Conservation (phyloP, 2,888 invertebrate species). For the Candidula unifasciata region DNA sequence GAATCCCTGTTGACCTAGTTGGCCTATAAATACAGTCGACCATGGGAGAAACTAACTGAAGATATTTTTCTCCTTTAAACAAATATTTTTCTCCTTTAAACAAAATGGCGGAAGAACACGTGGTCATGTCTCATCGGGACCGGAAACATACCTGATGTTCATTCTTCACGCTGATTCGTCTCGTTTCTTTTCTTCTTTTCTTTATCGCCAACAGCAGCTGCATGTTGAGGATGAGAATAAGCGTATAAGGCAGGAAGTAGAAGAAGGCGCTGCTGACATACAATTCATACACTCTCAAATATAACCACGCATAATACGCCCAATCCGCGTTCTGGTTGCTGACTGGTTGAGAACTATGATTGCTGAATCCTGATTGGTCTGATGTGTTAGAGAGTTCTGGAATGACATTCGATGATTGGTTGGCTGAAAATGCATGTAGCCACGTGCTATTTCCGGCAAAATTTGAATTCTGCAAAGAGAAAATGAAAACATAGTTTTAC, state of each 20-base stretch:
- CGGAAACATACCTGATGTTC: slow-evolving; percentile 46
- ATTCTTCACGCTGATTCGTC: slow-evolving; percentile 48
- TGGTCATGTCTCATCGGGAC: too few relatives aligned
- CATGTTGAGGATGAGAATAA: slow-evolving; percentile 56
- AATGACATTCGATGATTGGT: background rate
- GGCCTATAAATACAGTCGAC: too few relatives aligned
- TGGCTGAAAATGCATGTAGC: background rate
- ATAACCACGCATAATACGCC: slow-evolving; percentile 43
- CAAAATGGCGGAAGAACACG: too few relatives aligned
- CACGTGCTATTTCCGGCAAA: background rate
- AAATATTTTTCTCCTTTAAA: too few relatives aligned
- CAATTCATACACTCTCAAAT: slow-evolving; percentile 52
- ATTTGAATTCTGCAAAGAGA: slow-evolving; percentile 6
- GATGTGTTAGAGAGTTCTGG: background rate
- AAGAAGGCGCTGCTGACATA: slow-evolving; percentile 56
- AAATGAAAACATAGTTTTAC: background rate
- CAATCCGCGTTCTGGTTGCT: background rate
- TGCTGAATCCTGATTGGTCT: background rate
- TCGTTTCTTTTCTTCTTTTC: slow-evolving; percentile 49
- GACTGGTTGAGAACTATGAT: background rate
- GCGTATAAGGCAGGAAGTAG: slow-evolving; percentile 56
- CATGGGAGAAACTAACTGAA: too few relatives aligned
- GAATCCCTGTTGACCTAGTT: too few relatives aligned
- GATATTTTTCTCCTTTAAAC: too few relatives aligned
- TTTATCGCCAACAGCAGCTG: slow-evolving; percentile 55